phyloP scores from a whole-genome alignment of 2,113 vertebrate genomes.

The Camelus bactrianus region DNA sequence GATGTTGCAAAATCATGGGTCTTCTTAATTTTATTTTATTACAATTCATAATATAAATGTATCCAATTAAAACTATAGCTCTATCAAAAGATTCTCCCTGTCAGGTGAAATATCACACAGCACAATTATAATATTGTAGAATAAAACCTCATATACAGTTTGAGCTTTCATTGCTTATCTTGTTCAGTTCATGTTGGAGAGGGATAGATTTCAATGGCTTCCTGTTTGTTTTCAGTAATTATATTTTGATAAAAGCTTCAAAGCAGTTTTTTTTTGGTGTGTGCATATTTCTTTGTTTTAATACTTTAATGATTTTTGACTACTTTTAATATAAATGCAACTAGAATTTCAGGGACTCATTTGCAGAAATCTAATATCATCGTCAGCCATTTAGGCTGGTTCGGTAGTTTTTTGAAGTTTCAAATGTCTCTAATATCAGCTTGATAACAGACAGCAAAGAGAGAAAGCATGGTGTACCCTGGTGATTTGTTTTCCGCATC shows the following conservation, averaged over 20 bases:
- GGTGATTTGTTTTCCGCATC: not conserved
- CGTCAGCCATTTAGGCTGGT: not conserved
- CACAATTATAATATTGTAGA: not conserved
- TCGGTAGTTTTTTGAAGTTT: not conserved
- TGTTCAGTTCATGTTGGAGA: not conserved
- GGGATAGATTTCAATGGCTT: not conserved
- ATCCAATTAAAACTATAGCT: not conserved
- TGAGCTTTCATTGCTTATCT: not conserved
- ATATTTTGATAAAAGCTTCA: not conserved
- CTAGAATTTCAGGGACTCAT: not conserved
- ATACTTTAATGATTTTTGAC: not conserved
- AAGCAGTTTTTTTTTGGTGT: not conserved
- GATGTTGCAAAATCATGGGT: not conserved
- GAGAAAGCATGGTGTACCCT: not conserved
- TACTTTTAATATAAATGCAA: not conserved
- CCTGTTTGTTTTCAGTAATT: not conserved
- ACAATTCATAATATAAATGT: not conserved
- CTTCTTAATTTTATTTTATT: slow-evolving; percentile 20
- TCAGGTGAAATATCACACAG: not conserved
- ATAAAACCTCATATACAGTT: not conserved
- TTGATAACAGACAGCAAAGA: not conserved
- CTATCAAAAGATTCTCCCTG: not conserved
- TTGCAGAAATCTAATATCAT: not conserved
- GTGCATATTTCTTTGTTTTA: not conserved
- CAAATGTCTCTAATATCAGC: not conserved